Base-by-base conservation (phyloP, 2,888 invertebrate genomes). In the Crioceris asparagi region DNA sequence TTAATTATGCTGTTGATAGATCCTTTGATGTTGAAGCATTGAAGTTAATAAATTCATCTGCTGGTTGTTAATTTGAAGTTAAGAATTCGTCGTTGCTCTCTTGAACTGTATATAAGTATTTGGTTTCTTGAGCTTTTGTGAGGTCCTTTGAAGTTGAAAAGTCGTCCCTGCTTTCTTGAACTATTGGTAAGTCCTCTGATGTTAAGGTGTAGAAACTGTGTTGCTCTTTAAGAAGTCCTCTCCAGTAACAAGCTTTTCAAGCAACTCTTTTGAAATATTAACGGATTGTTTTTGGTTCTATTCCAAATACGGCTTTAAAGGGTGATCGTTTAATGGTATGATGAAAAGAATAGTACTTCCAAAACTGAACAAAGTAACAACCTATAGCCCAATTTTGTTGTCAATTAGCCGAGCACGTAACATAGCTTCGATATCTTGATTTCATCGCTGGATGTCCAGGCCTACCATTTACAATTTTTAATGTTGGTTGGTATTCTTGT, bases 1-100 rank as follows among this genome's bases (percentile, higher is more conserved):
- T 32, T 32, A 14, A 32, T 32, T 32, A 11, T 19, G 21, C 21
- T 21, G 4, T 32, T 32, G 32, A 32, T 32, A 32, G 32, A 32
- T 31, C 5, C 16, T 17, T 31, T 31, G 31, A 16, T 17, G 21
- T 21, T 6, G 6, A 21, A 21, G n/a, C n/a, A n/a, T n/a, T n/a
- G 42, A 37, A 37, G 40, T 40, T 31, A 38, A 23, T 31, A 35
- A 7, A 35, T 21, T 12, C 34, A 34, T 35, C 35, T 34, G 12
- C n/a, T 16, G 14, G 36, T 17, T 19, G 15, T 18, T 7, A 10
- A 32, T 3, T 19, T 41, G n/a, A n/a, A n/a, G n/a, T n/a, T 34
- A 30, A 16, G n/a, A 5, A n/a, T n/a, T n/a, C n/a, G n/a, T n/a
- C n/a, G n/a, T n/a, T n/a, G n/a, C n/a, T n/a, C n/a, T n/a, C n/a